Percentiles rank a stretch among this genome's conserved stretches.
Conservation (phyloP, 2,797 vertebrate genomes). For the Mormyrops boulengeri region DNA sequence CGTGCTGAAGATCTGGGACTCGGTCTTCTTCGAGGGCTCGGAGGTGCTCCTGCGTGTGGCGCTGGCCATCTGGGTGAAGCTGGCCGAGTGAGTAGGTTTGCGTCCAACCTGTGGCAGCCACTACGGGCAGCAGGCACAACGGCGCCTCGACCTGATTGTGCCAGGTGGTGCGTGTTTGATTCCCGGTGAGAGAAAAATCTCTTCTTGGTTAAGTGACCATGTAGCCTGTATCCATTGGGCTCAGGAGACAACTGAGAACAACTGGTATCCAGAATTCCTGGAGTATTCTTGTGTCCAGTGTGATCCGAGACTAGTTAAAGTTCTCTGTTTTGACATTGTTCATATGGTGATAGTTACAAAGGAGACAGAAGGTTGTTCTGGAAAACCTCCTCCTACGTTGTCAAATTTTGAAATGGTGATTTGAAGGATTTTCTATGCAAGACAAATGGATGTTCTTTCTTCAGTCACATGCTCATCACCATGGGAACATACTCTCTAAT, state of each 20-base stretch:
- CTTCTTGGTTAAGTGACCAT: not conserved
- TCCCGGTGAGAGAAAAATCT: not conserved
- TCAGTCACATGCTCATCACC: not conserved
- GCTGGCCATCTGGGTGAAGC: slow-evolving; percentile 88
- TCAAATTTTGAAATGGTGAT: not conserved
- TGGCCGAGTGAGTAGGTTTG: slow-evolving; percentile 80
- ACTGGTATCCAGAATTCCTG: not conserved
- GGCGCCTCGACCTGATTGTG: not conserved
- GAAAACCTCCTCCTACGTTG: not conserved
- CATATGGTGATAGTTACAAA: not conserved
- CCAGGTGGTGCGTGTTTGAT: not conserved
- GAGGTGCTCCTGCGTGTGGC: slow-evolving; percentile 91
- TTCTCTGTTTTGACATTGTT: not conserved
- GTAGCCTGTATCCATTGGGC: not conserved
- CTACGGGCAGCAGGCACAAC: not conserved
- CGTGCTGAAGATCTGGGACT: slow-evolving; percentile 98
- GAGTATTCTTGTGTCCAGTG: not conserved
- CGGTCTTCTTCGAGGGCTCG: slow-evolving; percentile 94
- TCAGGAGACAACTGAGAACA: not conserved
- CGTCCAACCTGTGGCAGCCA: not conserved
- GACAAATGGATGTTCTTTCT: slow-evolving; percentile 7
- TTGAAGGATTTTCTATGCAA: not conserved
- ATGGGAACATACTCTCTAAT: not conserved
- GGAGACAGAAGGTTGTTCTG: not conserved
- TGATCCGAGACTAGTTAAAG: not conserved